Evolutionary conservation across 2,797 vertebrate genomes (phyloP).

Genomic region (Passerculus sandwichensis): DNA sequence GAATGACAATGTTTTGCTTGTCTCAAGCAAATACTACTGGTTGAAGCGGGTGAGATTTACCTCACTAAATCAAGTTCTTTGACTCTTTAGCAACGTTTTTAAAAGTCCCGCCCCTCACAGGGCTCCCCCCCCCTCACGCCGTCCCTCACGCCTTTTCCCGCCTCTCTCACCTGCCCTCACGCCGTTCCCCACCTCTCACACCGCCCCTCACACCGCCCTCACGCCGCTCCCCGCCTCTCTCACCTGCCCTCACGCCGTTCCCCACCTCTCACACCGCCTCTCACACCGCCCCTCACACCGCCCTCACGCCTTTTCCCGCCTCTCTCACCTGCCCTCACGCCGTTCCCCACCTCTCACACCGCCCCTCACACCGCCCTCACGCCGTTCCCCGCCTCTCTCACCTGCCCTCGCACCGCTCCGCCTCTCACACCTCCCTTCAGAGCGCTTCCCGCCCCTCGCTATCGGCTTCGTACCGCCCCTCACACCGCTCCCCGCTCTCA

Average conservation of each 20-base stretch:
- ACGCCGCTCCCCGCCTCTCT: no score
- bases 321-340: no score
- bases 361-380: no score
- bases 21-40: not conserved
- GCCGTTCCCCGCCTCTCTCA: not conserved
- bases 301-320: no score
- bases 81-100: not conserved
- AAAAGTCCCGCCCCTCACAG: not conserved
- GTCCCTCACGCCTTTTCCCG: no score
- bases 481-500: no score
- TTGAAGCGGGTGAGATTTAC: not conserved
- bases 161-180: no score
- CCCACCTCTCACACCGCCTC: no score
- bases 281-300: no score
- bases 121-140: not conserved
- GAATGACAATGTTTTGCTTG: not conserved
- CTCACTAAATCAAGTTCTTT: not conserved
- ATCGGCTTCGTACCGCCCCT: not conserved
- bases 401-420: not conserved
- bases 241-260: no score
- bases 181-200: not conserved
- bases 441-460: not conserved
- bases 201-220: not conserved
- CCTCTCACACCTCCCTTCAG: not conserved
- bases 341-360: no score